A percentile compares a stretch with the other conserved stretches of the same genome.
Conservation (phyloP, 2,888 invertebrate species). For the Cylloceria caligata region DNA sequence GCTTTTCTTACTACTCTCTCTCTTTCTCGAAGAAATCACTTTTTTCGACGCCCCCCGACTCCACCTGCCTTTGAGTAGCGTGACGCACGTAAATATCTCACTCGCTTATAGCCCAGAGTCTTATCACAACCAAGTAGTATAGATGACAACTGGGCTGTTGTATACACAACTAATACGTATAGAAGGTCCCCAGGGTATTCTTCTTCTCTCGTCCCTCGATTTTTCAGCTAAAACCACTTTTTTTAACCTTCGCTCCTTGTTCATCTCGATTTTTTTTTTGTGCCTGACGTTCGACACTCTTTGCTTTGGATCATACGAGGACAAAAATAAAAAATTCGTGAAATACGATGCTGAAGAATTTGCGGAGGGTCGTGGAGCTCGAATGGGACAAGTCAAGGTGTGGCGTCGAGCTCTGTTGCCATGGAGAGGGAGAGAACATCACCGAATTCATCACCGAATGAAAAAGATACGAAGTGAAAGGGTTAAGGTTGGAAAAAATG, state of each 20-base stretch:
- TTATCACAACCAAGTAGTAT: not conserved
- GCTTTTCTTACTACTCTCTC: not conserved
- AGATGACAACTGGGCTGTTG: constrained; percentile 10
- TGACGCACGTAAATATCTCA: constrained; percentile 20
- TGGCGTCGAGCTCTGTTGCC: constrained; percentile 48
- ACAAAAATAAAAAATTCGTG: constrained; percentile 12
- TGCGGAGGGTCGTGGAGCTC: not conserved
- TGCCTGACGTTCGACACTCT: not conserved
- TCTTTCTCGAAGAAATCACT: not conserved
- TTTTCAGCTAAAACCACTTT: constrained; percentile 32
- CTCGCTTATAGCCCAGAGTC: constrained; percentile 13
- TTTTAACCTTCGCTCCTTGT: not conserved
- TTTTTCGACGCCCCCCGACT: not conserved
- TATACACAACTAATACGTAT: constrained; percentile 27
- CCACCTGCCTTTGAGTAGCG: not conserved
- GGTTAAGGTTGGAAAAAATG: not conserved
- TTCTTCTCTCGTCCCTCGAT: constrained; percentile 30
- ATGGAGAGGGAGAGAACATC: constrained; percentile 22
- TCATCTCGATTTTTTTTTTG: not conserved
- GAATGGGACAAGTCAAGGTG: constrained; percentile 36
- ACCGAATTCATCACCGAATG: constrained; percentile 1
- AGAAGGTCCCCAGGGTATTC: not conserved
- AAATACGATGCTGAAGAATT: not conserved
- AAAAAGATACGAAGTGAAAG: constrained; percentile 13
- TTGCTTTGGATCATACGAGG: not conserved